Percentiles rank a stretch among this genome's conserved stretches.
Conservation (phyloP, 2,113 vertebrate species). For the cattle (Bos taurus) region DNA sequence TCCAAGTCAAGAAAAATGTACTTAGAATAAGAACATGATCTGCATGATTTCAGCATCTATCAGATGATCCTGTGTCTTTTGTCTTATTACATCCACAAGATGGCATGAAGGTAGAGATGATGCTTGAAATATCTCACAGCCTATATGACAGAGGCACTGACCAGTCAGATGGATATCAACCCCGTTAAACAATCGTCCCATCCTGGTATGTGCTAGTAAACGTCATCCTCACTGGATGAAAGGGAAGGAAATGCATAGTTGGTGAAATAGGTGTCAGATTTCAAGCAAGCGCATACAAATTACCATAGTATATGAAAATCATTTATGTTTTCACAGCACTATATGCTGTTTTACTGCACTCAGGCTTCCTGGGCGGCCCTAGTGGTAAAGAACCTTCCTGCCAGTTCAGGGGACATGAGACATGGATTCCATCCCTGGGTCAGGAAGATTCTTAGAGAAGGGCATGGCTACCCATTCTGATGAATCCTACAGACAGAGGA, state of each 20-base stretch:
- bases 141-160: background rate
- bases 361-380: fast-evolving
- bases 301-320: background rate
- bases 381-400: background rate
- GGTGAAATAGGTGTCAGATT: background rate
- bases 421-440: background rate
- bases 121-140: background rate
- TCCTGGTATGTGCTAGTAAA: background rate
- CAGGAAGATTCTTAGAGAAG: background rate
- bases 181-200: fast-evolving
- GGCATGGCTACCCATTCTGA: background rate
- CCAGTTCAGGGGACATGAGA: background rate
- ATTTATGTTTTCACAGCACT: background rate
- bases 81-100: background rate
- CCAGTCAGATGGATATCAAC: background rate
- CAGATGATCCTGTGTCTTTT: background rate
- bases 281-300: background rate
- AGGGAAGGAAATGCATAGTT: background rate
- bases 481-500: background rate
- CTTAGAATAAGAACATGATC: background rate
- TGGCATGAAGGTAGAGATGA: background rate
- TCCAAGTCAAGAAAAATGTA: background rate
- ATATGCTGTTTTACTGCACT: background rate
- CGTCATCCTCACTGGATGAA: background rate
- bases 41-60: background rate